Percentiles rank a stretch among this genome's conserved stretches.
Conservation (phyloP, 2,113 vertebrate species). For the Amphilophus citrinellus region DNA sequence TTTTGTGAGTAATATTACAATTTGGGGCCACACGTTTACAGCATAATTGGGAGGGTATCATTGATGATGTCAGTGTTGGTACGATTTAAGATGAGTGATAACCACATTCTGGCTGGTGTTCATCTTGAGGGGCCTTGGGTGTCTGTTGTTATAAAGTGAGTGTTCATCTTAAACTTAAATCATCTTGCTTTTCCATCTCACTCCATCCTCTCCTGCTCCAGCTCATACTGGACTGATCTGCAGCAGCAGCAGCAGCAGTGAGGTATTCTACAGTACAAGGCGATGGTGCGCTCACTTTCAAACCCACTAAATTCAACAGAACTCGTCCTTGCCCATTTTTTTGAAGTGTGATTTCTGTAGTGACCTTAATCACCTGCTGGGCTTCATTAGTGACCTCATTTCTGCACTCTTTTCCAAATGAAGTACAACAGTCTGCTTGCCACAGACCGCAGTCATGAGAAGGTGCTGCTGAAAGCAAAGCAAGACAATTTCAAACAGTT, state of each 20-base stretch:
- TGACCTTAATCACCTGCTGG: background rate
- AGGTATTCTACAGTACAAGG: slow-evolving; percentile 45
- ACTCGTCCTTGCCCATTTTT: background rate
- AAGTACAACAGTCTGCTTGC: background rate
- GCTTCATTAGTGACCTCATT: background rate
- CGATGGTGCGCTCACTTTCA: slow-evolving; percentile 51
- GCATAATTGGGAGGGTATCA: background rate
- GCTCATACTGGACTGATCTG: slow-evolving; percentile 51
- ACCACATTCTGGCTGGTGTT: no score
- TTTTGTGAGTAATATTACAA: background rate
- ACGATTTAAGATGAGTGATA: no score
- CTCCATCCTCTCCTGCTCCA: slow-evolving; percentile 41
- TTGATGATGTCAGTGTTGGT: background rate
- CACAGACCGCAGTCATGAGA: background rate
- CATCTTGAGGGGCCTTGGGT: background rate
- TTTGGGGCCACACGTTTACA: background rate
- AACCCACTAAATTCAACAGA: background rate
- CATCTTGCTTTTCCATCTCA: slow-evolving; percentile 67
- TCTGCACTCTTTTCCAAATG: background rate
- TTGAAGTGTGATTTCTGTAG: background rate
- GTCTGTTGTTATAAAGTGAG: background rate
- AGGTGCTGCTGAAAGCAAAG: background rate
- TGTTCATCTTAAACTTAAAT: slow-evolving; percentile 21
- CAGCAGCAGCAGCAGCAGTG: slow-evolving; percentile 52
- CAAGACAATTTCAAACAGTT: background rate